A percentile compares a stretch with the other conserved stretches of the same genome.
Conservation (phyloP, 2,113 vertebrate genomes). For the Calcarius ornatus region DNA sequence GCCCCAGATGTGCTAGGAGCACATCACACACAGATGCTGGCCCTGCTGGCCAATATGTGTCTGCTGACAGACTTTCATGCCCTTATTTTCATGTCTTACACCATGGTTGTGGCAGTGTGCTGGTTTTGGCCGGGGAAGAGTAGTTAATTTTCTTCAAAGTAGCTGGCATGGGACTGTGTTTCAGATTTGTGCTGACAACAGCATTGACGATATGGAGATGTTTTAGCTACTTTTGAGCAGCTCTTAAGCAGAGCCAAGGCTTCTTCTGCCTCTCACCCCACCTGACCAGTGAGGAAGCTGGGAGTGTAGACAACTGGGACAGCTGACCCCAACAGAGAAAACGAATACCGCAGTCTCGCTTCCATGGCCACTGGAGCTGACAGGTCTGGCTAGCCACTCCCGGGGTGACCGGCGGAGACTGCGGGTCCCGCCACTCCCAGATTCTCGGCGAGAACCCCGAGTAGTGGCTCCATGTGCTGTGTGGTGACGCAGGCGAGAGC, state of each 20-base stretch:
- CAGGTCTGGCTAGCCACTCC: too few relatives aligned
- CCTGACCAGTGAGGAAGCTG: neutral
- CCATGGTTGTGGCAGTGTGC: neutral
- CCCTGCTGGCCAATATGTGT: neutral
- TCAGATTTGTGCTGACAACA: neutral
- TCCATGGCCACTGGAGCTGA: too few relatives aligned
- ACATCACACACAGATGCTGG: accelerated
- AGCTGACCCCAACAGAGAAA: neutral
- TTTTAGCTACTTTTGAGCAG: neutral
- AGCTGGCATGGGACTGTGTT: neutral
- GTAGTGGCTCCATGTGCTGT: too few relatives aligned
- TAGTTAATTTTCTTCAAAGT: neutral
- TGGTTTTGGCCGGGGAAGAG: neutral
- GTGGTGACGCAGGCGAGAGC: too few relatives aligned
- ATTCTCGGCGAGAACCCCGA: too few relatives aligned
- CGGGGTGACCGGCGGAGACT: too few relatives aligned
- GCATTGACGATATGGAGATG: neutral
- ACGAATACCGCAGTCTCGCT: neutral
- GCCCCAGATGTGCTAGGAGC: neutral
- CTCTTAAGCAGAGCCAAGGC: neutral
- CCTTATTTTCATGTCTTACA: neutral
- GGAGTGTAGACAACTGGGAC: neutral
- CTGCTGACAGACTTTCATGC: neutral
- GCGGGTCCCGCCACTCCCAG: too few relatives aligned
- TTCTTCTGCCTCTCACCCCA: neutral